Conservation (phyloP, 2,888 invertebrate species). For the Ormia ochracea region DNA sequence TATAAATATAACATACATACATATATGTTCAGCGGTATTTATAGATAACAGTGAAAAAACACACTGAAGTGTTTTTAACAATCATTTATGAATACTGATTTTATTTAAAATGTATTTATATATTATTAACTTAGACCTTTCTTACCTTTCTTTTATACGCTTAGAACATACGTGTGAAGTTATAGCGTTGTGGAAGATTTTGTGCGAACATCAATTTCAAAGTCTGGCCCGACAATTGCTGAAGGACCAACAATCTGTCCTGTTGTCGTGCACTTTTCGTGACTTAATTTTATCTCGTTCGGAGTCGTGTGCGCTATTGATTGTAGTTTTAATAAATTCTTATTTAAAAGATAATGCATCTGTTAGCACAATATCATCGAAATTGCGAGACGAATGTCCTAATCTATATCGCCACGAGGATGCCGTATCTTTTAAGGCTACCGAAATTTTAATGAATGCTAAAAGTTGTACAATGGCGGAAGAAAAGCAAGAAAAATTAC, state of each 20-base stretch:
- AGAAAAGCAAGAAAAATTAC: slow-evolving; percentile 87
- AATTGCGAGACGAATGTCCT: slow-evolving; percentile 93
- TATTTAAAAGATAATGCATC: slow-evolving; percentile 97
- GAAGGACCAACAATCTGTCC: slow-evolving; percentile 81
- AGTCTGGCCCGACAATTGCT: slow-evolving; percentile 84
- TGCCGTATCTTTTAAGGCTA: slow-evolving; percentile 96
- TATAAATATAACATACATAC: background rate
- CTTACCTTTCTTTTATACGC: slow-evolving; percentile 6
- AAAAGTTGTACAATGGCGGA: slow-evolving; percentile 84
- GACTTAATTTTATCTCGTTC: slow-evolving; percentile 78
- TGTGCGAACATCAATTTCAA: slow-evolving; percentile 94
- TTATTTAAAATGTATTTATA: background rate
- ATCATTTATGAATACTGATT: too few relatives aligned
- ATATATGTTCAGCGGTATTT: background rate
- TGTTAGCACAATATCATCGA: slow-evolving; percentile 92
- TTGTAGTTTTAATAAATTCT: slow-evolving; percentile 90
- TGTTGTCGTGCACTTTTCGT: slow-evolving; percentile 80
- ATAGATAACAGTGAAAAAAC: too few relatives aligned
- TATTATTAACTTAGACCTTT: background rate
- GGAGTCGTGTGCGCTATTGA: slow-evolving; percentile 84
- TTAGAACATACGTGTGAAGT: slow-evolving; percentile 90
- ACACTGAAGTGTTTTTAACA: too few relatives aligned
- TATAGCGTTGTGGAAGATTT: slow-evolving; percentile 93
- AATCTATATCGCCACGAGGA: slow-evolving; percentile 95
- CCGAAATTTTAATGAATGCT: slow-evolving; percentile 90